These are phyloP conservation scores for Lampris incognitus DNA, from an alignment of 2,113 vertebrate genomes.

Conservation along the genomic window DNA sequence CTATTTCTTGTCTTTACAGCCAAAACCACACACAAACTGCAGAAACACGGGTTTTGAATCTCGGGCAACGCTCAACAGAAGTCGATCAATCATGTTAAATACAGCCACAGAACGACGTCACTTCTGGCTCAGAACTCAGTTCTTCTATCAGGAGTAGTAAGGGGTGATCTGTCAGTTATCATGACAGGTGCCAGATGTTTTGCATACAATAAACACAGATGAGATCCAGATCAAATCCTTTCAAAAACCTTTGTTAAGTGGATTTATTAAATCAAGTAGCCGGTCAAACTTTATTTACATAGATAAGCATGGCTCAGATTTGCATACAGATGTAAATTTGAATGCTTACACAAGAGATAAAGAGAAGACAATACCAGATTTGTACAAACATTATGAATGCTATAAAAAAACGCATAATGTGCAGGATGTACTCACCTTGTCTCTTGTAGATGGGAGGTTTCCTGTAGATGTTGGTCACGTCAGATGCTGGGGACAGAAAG, in stretches of 20 bases:
- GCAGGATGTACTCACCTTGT: conserved; percentile 83
- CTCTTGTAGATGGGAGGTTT: conserved; percentile 96
- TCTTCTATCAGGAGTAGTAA: too few species aligned
- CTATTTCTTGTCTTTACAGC: too few species aligned
- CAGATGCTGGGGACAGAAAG: conserved; percentile 82
- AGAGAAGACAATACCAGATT: not conserved
- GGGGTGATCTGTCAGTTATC: too few species aligned
- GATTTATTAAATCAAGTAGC: not conserved
- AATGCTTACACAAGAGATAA: not conserved
- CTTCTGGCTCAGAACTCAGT: too few species aligned
- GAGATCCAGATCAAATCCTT: conserved; percentile 22
- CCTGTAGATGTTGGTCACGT: conserved; percentile 94
- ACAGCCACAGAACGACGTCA: too few species aligned
- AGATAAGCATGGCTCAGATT: not conserved
- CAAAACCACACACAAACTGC: too few species aligned
- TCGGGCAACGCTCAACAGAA: too few species aligned
- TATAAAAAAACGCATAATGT: not conserved
- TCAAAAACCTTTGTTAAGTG: not conserved
- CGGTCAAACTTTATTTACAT: conserved; percentile 3
- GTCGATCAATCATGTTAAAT: too few species aligned
- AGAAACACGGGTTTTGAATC: too few species aligned
- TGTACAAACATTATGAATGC: conserved; percentile 7
- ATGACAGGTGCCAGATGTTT: conserved; percentile 6
- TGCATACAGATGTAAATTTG: not conserved
- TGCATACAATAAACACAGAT: not conserved